Evolutionary conservation across 2,797 vertebrate genomes (phyloP), one percentile per base, ranked within the genome.

Genomic region (Phoeniculus purpureus): DNA sequence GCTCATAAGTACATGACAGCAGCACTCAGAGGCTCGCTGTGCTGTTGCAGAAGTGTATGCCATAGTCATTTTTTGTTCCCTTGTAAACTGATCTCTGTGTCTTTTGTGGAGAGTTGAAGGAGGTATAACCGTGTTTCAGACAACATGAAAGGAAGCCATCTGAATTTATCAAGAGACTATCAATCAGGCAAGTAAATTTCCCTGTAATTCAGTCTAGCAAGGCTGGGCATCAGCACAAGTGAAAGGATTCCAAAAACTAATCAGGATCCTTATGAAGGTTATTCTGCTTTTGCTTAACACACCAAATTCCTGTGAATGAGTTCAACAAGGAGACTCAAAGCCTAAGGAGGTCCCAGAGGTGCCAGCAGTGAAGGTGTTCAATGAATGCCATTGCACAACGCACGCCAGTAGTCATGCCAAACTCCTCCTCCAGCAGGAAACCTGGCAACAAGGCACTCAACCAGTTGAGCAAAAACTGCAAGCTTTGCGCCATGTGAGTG

Each of bases 381-480:
- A 5, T 9, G 66, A 71, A 40, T 64, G 74, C 27, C 45, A 55
- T 90, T 89, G 81, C 92, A 26, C 91, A 96, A 84, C 52, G 29
- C 3, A 1, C 40, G 37, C 11, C 82, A 23, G 51, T 0, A 10
- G 6, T 32, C 25, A 27, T 16, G 85, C 87, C 86, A 89, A 89
- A 48, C 87, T 71, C 94, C 90, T 86, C 84, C 89, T 88, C 55
- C 84, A 16, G 68, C 32, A 78, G 70, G 78, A 94, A 85, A 66
- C 75, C 64, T 68, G 76, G 80, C 87, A 96, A 89, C 71, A 59
- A 92, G 85, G 76, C 62, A 76, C 84, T 78, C 58, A 88, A 84
- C 78, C 86, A 92, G 86, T 75, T 22, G 47, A 96, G 85, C 93
- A 94, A 95, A 94, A 93, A 37, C 85, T 71, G 83, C 94, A 70